phyloP scores from a whole-genome alignment of 2,888 invertebrate species.

The Drosophila koepferae region DNA sequence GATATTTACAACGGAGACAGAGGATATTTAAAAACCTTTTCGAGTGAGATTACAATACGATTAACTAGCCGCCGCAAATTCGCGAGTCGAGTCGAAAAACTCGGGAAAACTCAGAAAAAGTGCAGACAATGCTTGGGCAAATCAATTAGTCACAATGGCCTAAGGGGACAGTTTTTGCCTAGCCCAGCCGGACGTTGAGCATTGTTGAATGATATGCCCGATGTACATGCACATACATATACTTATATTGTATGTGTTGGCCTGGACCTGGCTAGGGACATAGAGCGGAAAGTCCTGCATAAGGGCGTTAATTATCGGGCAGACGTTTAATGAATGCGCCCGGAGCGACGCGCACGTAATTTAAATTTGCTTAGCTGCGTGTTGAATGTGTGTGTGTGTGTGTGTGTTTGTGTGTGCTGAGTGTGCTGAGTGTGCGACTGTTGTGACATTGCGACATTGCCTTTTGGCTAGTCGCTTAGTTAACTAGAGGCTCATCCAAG shows the following conservation, averaged over 20 bases:
- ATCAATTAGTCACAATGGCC: conserved; percentile 76
- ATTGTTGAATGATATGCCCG: conserved; percentile 35
- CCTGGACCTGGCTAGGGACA: conserved; percentile 25
- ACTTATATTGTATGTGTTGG: conserved; percentile 9
- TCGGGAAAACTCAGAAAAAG: conserved; percentile 7
- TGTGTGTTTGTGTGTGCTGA: background rate
- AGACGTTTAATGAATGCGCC: conserved; percentile 76
- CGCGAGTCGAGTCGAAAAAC: conserved; percentile 12
- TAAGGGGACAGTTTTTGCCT: conserved; percentile 50
- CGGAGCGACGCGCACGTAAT: conserved; percentile 69
- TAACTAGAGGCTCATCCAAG: conserved; percentile 52
- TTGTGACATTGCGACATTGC: conserved; percentile 55
- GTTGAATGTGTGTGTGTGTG: conserved; percentile 24
- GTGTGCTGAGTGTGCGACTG: conserved; percentile 7
- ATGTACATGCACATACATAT: background rate
- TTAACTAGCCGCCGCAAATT: conserved; percentile 73
- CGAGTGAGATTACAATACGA: conserved; percentile 56
- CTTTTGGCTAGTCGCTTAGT: conserved; percentile 55
- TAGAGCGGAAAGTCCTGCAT: conserved; percentile 43
- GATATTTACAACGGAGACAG: conserved; percentile 13
- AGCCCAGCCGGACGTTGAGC: conserved; percentile 28
- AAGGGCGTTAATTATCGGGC: conserved; percentile 77
- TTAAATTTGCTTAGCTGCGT: conserved; percentile 76
- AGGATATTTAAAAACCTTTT: conserved; percentile 23
- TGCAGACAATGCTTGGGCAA: conserved; percentile 60